phyloP scores from a whole-genome alignment of 1,140 invertebrate genomes.

The Leptinotarsa undecemlineata region DNA sequence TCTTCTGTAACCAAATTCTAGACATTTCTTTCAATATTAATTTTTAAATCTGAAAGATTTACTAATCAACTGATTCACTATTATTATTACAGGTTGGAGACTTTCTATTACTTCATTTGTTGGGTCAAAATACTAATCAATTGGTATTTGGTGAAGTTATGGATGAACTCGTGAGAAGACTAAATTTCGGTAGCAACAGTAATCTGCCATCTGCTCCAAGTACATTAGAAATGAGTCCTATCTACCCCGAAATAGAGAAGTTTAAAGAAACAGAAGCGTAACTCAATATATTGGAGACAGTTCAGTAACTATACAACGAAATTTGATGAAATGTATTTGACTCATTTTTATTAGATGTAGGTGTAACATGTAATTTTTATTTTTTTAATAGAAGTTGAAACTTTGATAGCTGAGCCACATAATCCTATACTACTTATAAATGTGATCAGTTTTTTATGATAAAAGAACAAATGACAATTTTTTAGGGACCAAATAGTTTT shows the following conservation, averaged over 20 bases:
- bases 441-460: neutral
- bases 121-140: conserved; percentile 84
- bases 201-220: conserved; percentile 77
- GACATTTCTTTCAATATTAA: too few relatives aligned
- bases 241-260: conserved; percentile 77
- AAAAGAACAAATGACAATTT: neutral
- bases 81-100: conserved; percentile 72
- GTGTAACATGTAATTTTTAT: too few relatives aligned
- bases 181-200: conserved; percentile 71
- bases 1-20: too few relatives aligned
- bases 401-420: neutral
- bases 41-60: too few relatives aligned
- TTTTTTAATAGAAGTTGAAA: too few relatives aligned
- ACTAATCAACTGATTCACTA: too few relatives aligned
- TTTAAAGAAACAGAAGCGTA: conserved; percentile 83
- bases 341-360: too few relatives aligned
- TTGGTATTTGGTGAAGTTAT: conserved; percentile 78
- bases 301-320: neutral
- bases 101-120: conserved; percentile 78
- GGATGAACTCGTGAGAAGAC: conserved; percentile 63
- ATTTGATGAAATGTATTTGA: neutral
- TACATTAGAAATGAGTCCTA: conserved; percentile 81
- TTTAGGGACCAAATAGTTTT: neutral
- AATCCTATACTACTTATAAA: neutral
- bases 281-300: neutral